Base-by-base conservation (phyloP, 2,113 vertebrate genomes). In the Ptilonorhynchus violaceus region DNA sequence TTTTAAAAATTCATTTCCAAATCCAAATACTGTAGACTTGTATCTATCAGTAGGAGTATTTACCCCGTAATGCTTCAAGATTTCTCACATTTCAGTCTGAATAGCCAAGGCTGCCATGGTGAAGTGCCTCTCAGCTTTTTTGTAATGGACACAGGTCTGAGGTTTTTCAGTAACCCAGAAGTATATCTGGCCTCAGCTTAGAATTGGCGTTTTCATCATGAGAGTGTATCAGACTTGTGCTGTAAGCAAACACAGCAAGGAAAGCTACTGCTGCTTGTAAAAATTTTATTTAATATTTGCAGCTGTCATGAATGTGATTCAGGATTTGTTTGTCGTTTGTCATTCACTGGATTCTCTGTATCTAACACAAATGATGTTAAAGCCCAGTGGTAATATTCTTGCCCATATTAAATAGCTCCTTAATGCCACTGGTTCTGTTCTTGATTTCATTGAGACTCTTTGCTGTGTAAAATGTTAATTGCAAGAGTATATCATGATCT, bases 1-100 rank as follows among this genome's bases (percentile, higher is more conserved):
- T 93, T 93, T 72, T 91, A 94, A 93, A 72, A 47, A 92, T 77
- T 91, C 3, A 37, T 92, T 86, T 96, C 88, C 91, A 92, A 94
- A 82, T 92, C 55, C 47, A 87, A 93, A 93, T 72, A 46, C 22
- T 80, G 31, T 92, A 85, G 81, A 92, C 37, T 67, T 85, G 30
- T 85, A 41, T 93, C 80, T 95, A 53, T 93, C 95, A 92, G 20
- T 37, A 39, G 35, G 20, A 82, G 10, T 11, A 15, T 62, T 68
- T 89, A 47, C 15, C 20, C 88, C 20, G 13, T 50, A 83, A 44
- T 35, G 16, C 19, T 56, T 46, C 18, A 18, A 2, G 1, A 78
- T 84, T 75, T 72, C 37, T 70, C 33, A 8, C 8, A 19, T 82
- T 88, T 84, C 7, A 18, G 19, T 35, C 77, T 75, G 18, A 88